These are phyloP conservation scores for Kuschelorhynchus macadamiae DNA, from an alignment of 2,888 invertebrate species.

Conservation along the genomic window DNA sequence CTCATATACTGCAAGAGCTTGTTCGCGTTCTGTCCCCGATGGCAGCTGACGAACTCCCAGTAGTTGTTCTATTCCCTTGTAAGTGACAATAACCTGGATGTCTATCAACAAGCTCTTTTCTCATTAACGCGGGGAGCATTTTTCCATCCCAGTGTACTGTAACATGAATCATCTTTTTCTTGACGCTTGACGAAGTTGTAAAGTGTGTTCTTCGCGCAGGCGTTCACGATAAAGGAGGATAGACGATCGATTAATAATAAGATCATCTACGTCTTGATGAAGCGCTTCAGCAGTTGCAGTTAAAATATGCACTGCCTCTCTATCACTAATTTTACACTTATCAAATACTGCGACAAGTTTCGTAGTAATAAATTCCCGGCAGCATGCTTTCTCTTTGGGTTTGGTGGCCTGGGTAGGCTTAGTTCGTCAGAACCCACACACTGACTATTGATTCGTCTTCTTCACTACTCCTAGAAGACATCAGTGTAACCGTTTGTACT, in stretches of 20 bases:
- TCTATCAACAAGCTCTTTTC: no score
- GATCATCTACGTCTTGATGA: neutral
- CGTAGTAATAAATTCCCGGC: constrained; percentile 37
- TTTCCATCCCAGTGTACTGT: constrained; percentile 58
- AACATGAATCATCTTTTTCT: constrained; percentile 12
- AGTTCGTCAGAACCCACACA: no score
- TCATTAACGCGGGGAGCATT: constrained; percentile 49
- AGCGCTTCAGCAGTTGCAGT: constrained; percentile 32
- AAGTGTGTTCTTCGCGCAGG: no score
- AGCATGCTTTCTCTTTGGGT: no score
- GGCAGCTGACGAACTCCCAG: constrained; percentile 20
- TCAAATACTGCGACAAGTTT: constrained; percentile 51
- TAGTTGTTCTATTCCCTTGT: constrained; percentile 43
- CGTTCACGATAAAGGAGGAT: no score
- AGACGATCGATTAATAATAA: no score
- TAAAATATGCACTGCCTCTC: constrained; percentile 51
- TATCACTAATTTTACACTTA: constrained; percentile 50
- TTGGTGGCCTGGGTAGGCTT: no score
- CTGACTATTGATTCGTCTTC: no score
- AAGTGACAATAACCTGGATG: constrained; percentile 54
- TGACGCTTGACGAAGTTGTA: constrained; percentile 27
- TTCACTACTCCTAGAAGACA: no score
- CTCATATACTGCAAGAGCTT: constrained; percentile 20
- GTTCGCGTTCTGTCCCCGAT: neutral
- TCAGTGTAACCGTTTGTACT: no score